Evolutionary conservation across 2,888 invertebrate species (phyloP).

Genomic region (Tridacna crocea): DNA sequence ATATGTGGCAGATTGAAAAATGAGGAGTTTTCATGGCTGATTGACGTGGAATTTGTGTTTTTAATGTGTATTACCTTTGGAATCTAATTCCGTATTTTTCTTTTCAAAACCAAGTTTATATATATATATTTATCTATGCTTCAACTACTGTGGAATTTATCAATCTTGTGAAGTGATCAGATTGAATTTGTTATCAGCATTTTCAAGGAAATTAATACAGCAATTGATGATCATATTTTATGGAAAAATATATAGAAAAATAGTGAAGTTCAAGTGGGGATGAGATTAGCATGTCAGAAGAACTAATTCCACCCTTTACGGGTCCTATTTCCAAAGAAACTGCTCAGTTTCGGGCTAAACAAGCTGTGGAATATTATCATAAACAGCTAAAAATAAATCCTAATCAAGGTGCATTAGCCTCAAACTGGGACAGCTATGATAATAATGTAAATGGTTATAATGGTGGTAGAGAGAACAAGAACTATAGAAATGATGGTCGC

Average conservation of each 20-base stretch:
- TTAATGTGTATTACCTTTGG: too few species aligned
- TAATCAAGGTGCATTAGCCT: constrained; percentile 36
- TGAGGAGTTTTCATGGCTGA: constrained; percentile 12
- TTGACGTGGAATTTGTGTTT: background rate
- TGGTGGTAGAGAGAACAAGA: constrained; percentile 37
- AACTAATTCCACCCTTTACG: constrained; percentile 63
- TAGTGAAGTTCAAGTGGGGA: background rate
- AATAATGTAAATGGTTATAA: constrained; percentile 58
- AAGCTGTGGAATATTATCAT: constrained; percentile 77
- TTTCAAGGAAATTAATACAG: too few species aligned
- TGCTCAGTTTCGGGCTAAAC: constrained; percentile 73
- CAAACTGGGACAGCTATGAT: constrained; percentile 33
- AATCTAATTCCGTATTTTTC: too few species aligned
- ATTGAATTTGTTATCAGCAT: too few species aligned
- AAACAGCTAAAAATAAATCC: constrained; percentile 68
- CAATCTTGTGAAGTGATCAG: too few species aligned
- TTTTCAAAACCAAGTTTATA: too few species aligned
- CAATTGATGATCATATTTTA: background rate
- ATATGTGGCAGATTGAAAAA: constrained; percentile 4
- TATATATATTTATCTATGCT: too few species aligned
- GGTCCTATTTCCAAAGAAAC: constrained; percentile 71
- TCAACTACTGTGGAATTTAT: too few species aligned
- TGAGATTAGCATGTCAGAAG: constrained; percentile 59
- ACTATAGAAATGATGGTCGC: constrained; percentile 54
- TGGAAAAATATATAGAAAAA: background rate